Percentiles rank a stretch among this genome's conserved stretches.
Conservation (phyloP, 2,888 invertebrate species). For the Rhodophaea formosa region DNA sequence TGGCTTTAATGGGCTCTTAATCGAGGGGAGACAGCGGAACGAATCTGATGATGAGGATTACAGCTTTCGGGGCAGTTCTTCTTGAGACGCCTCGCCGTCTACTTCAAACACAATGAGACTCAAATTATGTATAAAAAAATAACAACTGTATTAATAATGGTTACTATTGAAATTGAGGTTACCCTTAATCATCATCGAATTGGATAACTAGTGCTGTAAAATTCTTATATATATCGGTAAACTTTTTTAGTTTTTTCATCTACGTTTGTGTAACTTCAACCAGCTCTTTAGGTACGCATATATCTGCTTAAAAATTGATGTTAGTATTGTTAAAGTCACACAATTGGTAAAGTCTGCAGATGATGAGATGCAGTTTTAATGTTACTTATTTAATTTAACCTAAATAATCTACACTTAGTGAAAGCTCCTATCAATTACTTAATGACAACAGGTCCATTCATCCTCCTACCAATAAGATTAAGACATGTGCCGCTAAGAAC, state of each 20-base stretch:
- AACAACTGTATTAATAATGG: background rate
- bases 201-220: too few species aligned
- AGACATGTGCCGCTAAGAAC: conserved; percentile 16
- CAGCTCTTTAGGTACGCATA: too few species aligned
- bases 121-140: background rate
- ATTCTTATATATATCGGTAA: too few species aligned
- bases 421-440: background rate
- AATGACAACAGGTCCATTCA: background rate
- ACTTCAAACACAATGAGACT: background rate
- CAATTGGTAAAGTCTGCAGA: too few species aligned
- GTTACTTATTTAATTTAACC: too few species aligned
- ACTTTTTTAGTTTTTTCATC: background rate
- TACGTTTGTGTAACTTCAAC: background rate
- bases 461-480: conserved; percentile 4
- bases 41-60: conserved; percentile 19
- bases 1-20: conserved; percentile 10
- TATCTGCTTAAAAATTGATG: too few species aligned
- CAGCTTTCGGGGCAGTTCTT: conserved; percentile 5
- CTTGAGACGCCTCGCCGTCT: background rate
- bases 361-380: too few species aligned
- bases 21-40: conserved; percentile 25
- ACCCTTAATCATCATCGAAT: too few species aligned
- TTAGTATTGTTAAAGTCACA: too few species aligned
- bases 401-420: too few species aligned
- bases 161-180: too few species aligned